These are phyloP conservation scores for Proctacanthus coquilletti DNA, from an alignment of 1,140 invertebrate species.

Conservation along the genomic window DNA sequence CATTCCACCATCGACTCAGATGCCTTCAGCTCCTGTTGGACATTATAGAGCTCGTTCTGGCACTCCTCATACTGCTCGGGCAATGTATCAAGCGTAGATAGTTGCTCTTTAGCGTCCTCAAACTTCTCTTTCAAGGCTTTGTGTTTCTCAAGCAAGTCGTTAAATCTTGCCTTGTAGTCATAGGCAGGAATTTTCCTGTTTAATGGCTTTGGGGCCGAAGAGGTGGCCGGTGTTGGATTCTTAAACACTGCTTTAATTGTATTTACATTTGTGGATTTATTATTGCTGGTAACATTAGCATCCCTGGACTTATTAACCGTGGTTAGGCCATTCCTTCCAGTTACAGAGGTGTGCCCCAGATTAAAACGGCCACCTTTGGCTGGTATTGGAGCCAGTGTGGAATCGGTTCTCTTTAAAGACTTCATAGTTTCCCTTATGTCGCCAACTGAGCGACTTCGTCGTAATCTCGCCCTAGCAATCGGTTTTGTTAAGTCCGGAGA, in stretches of 20 bases:
- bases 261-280: constrained; percentile 4
- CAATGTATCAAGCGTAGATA: constrained; percentile 27
- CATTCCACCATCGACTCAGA: constrained; percentile 13
- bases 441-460: constrained; percentile 21
- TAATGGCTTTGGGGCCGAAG: constrained; percentile 6
- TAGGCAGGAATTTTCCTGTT: constrained; percentile 36
- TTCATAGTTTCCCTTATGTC: constrained; percentile 13
- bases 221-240: constrained; percentile 1
- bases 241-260: neutral
- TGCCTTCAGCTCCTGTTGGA: constrained; percentile 11
- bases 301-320: too few species aligned
- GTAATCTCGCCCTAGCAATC: constrained; percentile 7
- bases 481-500: constrained; percentile 14
- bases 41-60: constrained; percentile 13
- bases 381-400: constrained; percentile 15
- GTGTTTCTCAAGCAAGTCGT: constrained; percentile 40
- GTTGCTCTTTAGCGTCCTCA: constrained; percentile 34
- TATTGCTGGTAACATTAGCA: constrained; percentile 1
- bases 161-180: constrained; percentile 41
- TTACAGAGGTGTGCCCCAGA: neutral
- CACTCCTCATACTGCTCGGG: constrained; percentile 32
- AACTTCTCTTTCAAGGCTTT: constrained; percentile 35
- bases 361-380: constrained; percentile 13
- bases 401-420: constrained; percentile 9
- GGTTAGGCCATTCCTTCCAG: neutral